Evolutionary conservation across 2,113 vertebrate genomes (phyloP), one percentile per base, ranked within the genome.

Genomic region (Naja naja): DNA sequence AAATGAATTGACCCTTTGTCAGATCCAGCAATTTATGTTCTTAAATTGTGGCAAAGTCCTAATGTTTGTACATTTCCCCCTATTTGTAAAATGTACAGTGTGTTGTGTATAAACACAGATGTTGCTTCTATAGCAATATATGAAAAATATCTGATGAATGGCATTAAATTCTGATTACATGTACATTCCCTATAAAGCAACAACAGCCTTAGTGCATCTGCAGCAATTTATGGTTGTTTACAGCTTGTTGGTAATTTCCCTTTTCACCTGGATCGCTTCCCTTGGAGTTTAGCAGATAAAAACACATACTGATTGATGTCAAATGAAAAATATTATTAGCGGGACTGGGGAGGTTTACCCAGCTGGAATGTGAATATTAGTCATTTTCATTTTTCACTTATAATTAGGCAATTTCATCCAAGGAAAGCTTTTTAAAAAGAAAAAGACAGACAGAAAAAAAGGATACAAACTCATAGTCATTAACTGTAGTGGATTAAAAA

Each of bases 51-150:
- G 74, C 55, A 30, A 55, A 93, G 45, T 64, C 55, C 56, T 90
- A 86, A 90, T 90, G 55, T 60, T 93, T 90, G 85, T 52, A 60
- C 54, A 27, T 52, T 87, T 58, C 11, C 43, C 54, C 55, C n/a
- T 87, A 89, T 90, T 93, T 93, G 54, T 86, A 86, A 54, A 86
- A 81, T 86, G 54, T 45, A 86, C 85, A 87, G 74, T 53, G 86
- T 93, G 88, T 90, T 93, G 88, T 90, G 27, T 90, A 90, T 90
- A 93, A 93, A 90, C 92, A 93, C 92, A 93, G 92, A 93, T 93
- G 92, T 89, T 90, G 74, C 88, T 93, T 90, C 92, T 93, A 93
- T 93, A 87, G 92, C 81, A 93, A 90, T 90, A 58, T 93, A 86
- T 93, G 92, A 93, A 93, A 90, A 93, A 93, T 93, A 87, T 87